These are phyloP conservation scores for Bovichtus variegatus DNA, from an alignment of 2,797 vertebrate species.

Conservation along the genomic window DNA sequence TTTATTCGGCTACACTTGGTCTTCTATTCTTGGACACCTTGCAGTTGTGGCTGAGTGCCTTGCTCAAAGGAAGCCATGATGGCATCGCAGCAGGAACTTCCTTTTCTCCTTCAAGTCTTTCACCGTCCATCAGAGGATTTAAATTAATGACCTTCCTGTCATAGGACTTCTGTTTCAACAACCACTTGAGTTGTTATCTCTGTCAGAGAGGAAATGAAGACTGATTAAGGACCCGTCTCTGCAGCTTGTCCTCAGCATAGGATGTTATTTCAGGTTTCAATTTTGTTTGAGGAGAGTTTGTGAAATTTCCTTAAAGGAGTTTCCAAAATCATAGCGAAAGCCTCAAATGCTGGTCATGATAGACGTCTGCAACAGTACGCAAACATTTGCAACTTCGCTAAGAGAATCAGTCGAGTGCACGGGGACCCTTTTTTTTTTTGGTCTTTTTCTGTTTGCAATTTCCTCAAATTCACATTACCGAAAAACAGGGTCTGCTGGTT, in stretches of 20 bases:
- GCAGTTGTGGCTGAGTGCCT: slow-evolving; percentile 26
- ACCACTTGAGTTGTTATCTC: slow-evolving; percentile 35
- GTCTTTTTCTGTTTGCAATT: slow-evolving; percentile 21
- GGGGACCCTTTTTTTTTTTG: background rate
- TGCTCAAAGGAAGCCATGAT: slow-evolving; percentile 12
- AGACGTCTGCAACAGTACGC: background rate
- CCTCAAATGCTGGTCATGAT: slow-evolving; percentile 2
- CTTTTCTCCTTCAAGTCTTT: slow-evolving; percentile 20
- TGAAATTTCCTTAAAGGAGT: slow-evolving; percentile 2
- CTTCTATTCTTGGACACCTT: slow-evolving; percentile 12
- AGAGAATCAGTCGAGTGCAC: background rate
- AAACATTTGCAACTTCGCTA: background rate
- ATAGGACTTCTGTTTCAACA: slow-evolving; percentile 18
- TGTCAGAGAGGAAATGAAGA: slow-evolving; percentile 41
- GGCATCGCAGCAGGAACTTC: slow-evolving; percentile 25
- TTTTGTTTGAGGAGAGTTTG: slow-evolving; percentile 18
- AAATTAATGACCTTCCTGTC: slow-evolving; percentile 19
- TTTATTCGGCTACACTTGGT: background rate
- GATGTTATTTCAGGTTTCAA: slow-evolving; percentile 10
- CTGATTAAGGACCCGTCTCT: slow-evolving; percentile 35
- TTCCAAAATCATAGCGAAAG: slow-evolving; percentile 6
- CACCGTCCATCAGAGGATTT: slow-evolving; percentile 19
- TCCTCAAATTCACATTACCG: slow-evolving; percentile 6
- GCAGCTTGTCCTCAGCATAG: background rate
- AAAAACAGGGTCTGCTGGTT: slow-evolving; percentile 5